Conservation (phyloP, 2,888 invertebrate species). For the Luffia ferchaultella region DNA sequence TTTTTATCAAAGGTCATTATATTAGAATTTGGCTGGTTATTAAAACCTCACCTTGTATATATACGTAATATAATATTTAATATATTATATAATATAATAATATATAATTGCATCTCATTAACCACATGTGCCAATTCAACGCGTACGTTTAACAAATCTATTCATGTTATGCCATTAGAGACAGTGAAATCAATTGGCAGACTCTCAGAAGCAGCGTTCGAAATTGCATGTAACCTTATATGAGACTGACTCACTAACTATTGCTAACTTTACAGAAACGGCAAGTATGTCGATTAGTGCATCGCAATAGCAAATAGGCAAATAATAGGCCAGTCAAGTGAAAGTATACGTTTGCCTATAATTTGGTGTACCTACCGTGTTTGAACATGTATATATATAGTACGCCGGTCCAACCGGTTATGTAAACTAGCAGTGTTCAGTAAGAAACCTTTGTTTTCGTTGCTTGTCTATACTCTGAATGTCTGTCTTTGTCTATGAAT, state of each 20-base stretch:
- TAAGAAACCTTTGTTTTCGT: background rate
- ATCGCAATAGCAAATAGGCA: background rate
- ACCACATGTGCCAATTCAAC: too few species aligned
- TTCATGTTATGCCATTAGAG: too few species aligned
- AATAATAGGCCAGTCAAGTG: background rate
- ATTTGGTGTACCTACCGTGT: background rate
- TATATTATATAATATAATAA: too few species aligned
- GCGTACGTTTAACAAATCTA: too few species aligned
- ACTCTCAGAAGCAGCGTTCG: too few species aligned
- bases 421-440: background rate
- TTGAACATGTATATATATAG: background rate
- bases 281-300: background rate
- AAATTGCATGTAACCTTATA: background rate
- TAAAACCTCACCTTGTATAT: too few species aligned
- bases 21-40: too few species aligned
- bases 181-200: too few species aligned
- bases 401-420: background rate
- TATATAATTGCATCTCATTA: too few species aligned
- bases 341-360: background rate
- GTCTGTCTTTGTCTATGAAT: background rate
- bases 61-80: too few species aligned
- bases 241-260: background rate
- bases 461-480: background rate
- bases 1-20: too few species aligned
- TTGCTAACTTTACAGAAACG: background rate